Percentiles rank a stretch among this genome's conserved stretches.
Evolutionary conservation across 1,140 invertebrate species (phyloP).

Genomic region (Panagrolaimus sp.): DNA sequence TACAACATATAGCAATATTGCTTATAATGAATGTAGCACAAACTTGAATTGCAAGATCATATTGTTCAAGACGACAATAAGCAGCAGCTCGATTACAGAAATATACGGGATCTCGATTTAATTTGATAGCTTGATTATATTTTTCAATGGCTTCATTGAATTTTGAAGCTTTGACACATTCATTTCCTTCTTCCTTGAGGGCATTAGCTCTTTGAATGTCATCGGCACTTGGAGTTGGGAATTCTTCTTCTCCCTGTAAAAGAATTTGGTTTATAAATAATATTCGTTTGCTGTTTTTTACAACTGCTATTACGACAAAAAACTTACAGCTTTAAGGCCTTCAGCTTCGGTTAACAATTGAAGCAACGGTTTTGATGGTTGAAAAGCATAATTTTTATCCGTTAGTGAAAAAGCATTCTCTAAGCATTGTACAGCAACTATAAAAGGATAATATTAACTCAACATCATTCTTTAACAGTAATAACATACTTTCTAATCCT

Average conservation of each 20-base stretch:
- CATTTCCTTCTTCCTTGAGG: constrained; percentile 49
- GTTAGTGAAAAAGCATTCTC: constrained; percentile 50
- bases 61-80: constrained; percentile 58
- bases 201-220: constrained; percentile 43
- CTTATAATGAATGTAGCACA: constrained; percentile 55
- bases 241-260: constrained; percentile 42
- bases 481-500: constrained; percentile 50
- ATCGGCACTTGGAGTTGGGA: constrained; percentile 40
- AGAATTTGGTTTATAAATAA: background rate
- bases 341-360: constrained; percentile 54
- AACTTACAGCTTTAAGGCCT: constrained; percentile 38
- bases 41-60: constrained; percentile 68
- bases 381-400: constrained; percentile 57
- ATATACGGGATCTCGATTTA: constrained; percentile 50
- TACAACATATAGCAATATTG: too few relatives aligned
- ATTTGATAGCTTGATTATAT: constrained; percentile 56
- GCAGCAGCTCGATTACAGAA: constrained; percentile 56
- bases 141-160: constrained; percentile 51
- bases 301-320: constrained; percentile 13
- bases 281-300: background rate
- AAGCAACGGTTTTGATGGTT: constrained; percentile 52
- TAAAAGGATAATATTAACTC: constrained; percentile 16
- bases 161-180: constrained; percentile 44
- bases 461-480: background rate
- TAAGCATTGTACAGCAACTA: constrained; percentile 56